phyloP scores from a whole-genome alignment of 2,888 invertebrate genomes.

The Herminia tarsipennalis region DNA sequence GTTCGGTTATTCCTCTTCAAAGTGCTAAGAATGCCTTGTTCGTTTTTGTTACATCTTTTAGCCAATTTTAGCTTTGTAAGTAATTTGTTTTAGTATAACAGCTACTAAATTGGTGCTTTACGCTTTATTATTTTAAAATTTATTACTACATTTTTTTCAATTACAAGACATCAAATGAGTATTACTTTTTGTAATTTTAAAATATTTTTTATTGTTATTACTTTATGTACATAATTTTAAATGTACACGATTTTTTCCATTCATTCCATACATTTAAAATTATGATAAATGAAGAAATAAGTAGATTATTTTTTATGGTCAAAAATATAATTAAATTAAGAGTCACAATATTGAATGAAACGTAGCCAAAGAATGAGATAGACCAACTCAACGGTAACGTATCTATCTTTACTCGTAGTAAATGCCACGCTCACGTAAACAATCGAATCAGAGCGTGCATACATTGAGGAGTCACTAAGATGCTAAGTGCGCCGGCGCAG shows the following conservation, averaged over 20 bases:
- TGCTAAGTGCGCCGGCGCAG: slow-evolving; percentile 43
- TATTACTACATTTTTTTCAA: not conserved
- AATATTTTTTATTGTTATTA: too few species aligned
- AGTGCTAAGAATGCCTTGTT: slow-evolving; percentile 7
- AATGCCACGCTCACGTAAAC: slow-evolving; percentile 51
- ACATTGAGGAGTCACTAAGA: slow-evolving; percentile 34
- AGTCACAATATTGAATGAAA: not conserved
- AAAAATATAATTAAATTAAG: too few species aligned
- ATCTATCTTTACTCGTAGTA: slow-evolving; percentile 28
- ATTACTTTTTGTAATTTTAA: not conserved
- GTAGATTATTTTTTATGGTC: too few species aligned
- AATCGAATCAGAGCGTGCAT: slow-evolving; percentile 58
- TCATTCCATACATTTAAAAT: too few species aligned
- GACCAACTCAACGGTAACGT: slow-evolving; percentile 1
- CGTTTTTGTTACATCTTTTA: too few species aligned
- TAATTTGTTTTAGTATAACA: too few species aligned
- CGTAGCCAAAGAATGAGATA: not conserved
- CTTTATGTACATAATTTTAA: too few species aligned
- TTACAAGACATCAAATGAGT: not conserved
- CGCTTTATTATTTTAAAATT: too few species aligned
- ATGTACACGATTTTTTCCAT: too few species aligned
- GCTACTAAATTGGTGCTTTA: too few species aligned
- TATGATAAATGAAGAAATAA: too few species aligned
- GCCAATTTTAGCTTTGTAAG: too few species aligned
- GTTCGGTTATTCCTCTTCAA: slow-evolving; percentile 19